Conservation (phyloP, 2,113 vertebrate species). For the Onychorhynchus coronatus region DNA sequence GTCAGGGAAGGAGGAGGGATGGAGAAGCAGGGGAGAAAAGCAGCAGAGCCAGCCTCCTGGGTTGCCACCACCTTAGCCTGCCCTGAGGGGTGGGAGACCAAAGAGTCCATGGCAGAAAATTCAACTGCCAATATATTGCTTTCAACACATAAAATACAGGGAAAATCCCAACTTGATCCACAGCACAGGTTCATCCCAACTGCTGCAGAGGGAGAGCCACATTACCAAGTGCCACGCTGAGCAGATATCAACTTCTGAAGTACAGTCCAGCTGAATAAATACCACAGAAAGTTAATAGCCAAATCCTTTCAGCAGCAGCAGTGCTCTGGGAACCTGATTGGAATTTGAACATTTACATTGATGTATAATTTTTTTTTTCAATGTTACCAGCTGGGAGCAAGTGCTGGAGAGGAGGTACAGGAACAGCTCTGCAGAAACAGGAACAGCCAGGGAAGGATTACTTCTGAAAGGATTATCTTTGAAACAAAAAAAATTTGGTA, state of each 20-base stretch:
- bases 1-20: background rate
- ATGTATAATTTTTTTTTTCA: background rate
- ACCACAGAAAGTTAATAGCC: background rate
- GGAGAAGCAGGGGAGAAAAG: background rate
- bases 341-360: constrained; percentile 40
- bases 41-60: background rate
- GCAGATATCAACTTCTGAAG: background rate
- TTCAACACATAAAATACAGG: background rate
- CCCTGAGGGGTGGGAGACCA: background rate
- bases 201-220: background rate
- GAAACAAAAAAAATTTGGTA: constrained; percentile 34
- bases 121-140: background rate
- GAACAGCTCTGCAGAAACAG: background rate
- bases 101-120: background rate
- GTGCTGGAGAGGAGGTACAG: background rate
- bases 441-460: background rate
- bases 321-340: constrained; percentile 1
- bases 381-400: background rate
- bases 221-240: background rate
- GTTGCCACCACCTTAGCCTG: background rate
- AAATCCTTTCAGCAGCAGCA: constrained; percentile 27
- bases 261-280: constrained; percentile 50
- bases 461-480: constrained; percentile 42
- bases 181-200: background rate
- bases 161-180: background rate